Percentiles rank a stretch among this genome's conserved stretches.
Conservation (phyloP, 1,140 invertebrate species). For the Pogonognathellus flavescens region DNA sequence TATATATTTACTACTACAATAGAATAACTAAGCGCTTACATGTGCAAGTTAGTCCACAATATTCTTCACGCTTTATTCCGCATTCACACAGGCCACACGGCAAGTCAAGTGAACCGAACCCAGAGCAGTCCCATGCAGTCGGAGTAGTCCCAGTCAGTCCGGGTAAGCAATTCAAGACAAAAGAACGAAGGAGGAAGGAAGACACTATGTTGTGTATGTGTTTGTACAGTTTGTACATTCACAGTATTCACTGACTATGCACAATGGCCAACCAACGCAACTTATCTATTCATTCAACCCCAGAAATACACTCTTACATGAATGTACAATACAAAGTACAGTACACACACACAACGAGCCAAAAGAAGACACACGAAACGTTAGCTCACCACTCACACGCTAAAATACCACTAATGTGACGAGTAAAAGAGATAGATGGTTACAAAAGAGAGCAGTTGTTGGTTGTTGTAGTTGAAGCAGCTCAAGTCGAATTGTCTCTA, state of each 20-base stretch:
- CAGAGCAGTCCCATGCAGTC: too few species aligned
- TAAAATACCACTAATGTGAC: slow-evolving; percentile 56
- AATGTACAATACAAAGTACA: not conserved
- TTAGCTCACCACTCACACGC: slow-evolving; percentile 47
- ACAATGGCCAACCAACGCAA: slow-evolving; percentile 1
- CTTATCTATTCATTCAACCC: not conserved
- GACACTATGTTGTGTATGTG: slow-evolving; percentile 16
- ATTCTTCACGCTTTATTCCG: not conserved
- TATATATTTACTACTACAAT: slow-evolving; percentile 11
- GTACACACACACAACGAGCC: not conserved
- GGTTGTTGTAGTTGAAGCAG: too few species aligned
- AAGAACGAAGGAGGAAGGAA: slow-evolving; percentile 16
- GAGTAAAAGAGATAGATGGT: not conserved
- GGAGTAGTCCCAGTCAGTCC: not conserved
- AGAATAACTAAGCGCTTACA: slow-evolving; percentile 41
- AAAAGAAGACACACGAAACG: slow-evolving; percentile 7
- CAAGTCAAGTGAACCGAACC: slow-evolving; percentile 36
- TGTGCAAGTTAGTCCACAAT: not conserved
- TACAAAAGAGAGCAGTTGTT: not conserved
- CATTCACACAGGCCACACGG: not conserved
- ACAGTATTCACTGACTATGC: not conserved
- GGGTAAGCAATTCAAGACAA: not conserved
- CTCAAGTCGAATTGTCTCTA: too few species aligned
- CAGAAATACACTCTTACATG: not conserved
- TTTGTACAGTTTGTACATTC: not conserved